Percentiles rank a stretch among this genome's conserved stretches.
Conservation (phyloP, 2,888 invertebrate genomes). For the Mythimna loreyi region DNA sequence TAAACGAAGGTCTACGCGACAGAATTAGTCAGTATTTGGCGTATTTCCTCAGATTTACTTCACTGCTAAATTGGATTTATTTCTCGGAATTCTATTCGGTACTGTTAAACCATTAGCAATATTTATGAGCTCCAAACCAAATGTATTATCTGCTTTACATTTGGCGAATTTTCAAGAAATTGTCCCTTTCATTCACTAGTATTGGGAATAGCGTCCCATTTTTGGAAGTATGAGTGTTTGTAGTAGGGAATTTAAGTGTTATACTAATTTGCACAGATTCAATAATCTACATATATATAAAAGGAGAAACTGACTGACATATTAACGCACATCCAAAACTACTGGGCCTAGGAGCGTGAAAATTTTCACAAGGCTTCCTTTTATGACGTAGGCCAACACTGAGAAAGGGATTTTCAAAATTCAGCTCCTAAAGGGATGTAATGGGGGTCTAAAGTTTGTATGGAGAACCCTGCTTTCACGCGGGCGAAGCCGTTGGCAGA, state of each 20-base stretch:
- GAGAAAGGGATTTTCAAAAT: too few species aligned
- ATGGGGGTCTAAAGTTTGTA: too few species aligned
- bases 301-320: too few species aligned
- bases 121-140: slow-evolving; percentile 47
- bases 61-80: slow-evolving; percentile 39
- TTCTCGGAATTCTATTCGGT: slow-evolving; percentile 33
- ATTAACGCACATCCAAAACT: too few species aligned
- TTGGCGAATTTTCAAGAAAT: slow-evolving; percentile 28
- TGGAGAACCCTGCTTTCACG: too few species aligned
- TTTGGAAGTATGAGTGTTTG: background rate
- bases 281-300: too few species aligned
- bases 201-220: slow-evolving; percentile 8
- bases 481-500: too few species aligned
- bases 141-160: slow-evolving; percentile 40
- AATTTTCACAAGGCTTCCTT: too few species aligned
- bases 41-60: slow-evolving; percentile 34
- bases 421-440: too few species aligned
- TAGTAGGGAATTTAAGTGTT: background rate
- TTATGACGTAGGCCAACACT: too few species aligned
- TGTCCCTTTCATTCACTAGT: slow-evolving; percentile 10
- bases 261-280: background rate
- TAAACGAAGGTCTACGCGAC: slow-evolving; percentile 1
- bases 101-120: slow-evolving; percentile 52
- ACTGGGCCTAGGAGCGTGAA: too few species aligned
- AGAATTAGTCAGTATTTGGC: slow-evolving; percentile 30